These are phyloP conservation scores for Peromyscus leucopus DNA, from an alignment of 2,113 vertebrate genomes.

Conservation along the genomic window DNA sequence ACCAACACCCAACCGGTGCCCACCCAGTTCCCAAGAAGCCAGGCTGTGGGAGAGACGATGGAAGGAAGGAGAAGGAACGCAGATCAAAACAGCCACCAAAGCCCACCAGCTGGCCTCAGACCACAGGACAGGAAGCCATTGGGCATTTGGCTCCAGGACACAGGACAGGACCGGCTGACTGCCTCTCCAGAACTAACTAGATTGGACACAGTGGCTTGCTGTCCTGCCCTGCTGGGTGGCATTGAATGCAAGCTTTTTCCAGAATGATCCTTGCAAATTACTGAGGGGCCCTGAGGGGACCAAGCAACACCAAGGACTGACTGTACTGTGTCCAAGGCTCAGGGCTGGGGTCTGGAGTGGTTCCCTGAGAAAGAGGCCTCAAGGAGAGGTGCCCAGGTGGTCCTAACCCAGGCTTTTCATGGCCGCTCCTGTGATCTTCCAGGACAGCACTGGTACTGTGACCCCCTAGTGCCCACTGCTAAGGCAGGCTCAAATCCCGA, in stretches of 20 bases:
- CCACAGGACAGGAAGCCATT: background rate
- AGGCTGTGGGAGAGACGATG: background rate
- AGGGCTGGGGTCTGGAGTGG: background rate
- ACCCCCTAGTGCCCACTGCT: background rate
- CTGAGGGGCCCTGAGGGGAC: background rate
- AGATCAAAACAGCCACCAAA: background rate
- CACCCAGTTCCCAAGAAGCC: background rate
- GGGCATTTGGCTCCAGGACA: background rate
- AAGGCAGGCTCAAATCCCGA: background rate
- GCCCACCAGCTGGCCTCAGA: conserved; percentile 18
- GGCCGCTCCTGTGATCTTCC: background rate
- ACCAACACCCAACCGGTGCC: rapidly evolving
- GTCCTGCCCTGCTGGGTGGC: background rate
- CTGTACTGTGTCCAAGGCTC: rapidly evolving
- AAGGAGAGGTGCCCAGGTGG: rapidly evolving
- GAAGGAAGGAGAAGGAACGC: conserved; percentile 13
- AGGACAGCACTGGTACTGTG: rapidly evolving
- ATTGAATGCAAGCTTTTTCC: background rate
- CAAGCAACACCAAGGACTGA: rapidly evolving
- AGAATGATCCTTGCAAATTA: background rate
- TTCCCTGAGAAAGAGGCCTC: background rate
- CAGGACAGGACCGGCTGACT: background rate
- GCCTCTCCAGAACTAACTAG: background rate
- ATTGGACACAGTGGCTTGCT: background rate
- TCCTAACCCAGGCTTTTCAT: background rate